These are phyloP conservation scores for Apomyelois bistriatella DNA, from an alignment of 2,888 invertebrate species.

Conservation along the genomic window DNA sequence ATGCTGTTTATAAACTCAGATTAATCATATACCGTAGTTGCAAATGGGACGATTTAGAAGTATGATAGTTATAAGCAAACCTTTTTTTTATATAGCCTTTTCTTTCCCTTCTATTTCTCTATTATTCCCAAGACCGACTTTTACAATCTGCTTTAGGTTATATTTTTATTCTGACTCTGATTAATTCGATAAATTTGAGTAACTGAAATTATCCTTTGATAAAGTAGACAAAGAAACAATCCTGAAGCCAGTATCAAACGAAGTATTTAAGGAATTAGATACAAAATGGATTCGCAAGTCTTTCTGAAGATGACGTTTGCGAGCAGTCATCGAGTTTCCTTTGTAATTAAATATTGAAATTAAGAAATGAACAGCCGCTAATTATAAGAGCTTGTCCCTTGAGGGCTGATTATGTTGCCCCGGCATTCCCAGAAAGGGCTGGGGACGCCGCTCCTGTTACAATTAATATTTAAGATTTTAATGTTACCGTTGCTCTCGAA, in stretches of 20 bases:
- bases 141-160: not conserved
- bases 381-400: conserved; percentile 79
- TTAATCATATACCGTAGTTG: too few relatives aligned
- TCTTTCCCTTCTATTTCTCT: too few relatives aligned
- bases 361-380: conserved; percentile 81
- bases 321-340: conserved; percentile 77
- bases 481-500: conserved; percentile 38
- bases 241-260: conserved; percentile 58
- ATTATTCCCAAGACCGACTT: too few relatives aligned
- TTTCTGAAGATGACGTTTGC: conserved; percentile 78
- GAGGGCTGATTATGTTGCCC: conserved; percentile 74
- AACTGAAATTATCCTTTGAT: conserved; percentile 53
- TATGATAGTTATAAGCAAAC: too few relatives aligned
- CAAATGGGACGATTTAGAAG: too few relatives aligned
- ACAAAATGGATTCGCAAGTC: conserved; percentile 65
- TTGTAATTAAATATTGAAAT: conserved; percentile 82
- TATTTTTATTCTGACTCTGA: not conserved
- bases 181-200: conserved; percentile 23
- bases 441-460: conserved; percentile 56
- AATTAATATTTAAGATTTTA: conserved; percentile 71
- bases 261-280: conserved; percentile 57
- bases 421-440: conserved; percentile 70
- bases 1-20: too few relatives aligned
- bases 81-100: too few relatives aligned
- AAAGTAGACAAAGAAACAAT: conserved; percentile 56